Conservation (phyloP, 2,113 vertebrate genomes). For the Corythaeola cristata region DNA sequence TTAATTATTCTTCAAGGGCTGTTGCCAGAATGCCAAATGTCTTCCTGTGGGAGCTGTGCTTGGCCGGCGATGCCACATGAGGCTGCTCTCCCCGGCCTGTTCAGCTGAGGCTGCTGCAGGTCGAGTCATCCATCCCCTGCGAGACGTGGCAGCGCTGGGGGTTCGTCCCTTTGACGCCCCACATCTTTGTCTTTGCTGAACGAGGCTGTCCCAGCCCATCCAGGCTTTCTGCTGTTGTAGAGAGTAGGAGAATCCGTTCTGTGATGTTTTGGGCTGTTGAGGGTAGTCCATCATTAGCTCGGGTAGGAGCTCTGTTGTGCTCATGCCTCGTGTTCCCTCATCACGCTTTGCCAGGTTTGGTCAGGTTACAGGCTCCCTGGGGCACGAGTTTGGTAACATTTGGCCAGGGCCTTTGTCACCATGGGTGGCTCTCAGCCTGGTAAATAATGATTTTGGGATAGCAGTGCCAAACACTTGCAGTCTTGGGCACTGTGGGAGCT, state of each 20-base stretch:
- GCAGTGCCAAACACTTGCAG: rapidly evolving
- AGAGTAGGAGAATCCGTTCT: neutral
- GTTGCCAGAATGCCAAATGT: constrained; percentile 22
- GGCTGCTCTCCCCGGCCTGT: neutral
- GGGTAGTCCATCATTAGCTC: neutral
- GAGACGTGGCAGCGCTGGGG: neutral
- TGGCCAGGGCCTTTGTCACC: neutral
- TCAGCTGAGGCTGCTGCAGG: neutral
- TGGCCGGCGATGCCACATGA: neutral
- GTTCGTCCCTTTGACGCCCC: neutral
- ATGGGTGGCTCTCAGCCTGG: neutral
- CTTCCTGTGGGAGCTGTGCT: neutral
- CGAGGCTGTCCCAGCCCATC: neutral
- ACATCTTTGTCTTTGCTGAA: neutral
- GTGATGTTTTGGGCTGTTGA: neutral
- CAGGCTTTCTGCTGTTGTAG: neutral
- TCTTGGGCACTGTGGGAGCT: neutral
- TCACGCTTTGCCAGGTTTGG: neutral
- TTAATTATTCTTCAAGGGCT: constrained; percentile 35
- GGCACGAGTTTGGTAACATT: neutral
- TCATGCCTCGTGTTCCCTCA: neutral
- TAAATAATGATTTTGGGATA: neutral
- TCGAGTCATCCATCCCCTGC: neutral
- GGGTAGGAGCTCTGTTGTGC: neutral
- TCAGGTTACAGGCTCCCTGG: neutral